These are phyloP conservation scores for Cepphus grylle DNA, from an alignment of 2,113 vertebrate genomes.

Conservation along the genomic window DNA sequence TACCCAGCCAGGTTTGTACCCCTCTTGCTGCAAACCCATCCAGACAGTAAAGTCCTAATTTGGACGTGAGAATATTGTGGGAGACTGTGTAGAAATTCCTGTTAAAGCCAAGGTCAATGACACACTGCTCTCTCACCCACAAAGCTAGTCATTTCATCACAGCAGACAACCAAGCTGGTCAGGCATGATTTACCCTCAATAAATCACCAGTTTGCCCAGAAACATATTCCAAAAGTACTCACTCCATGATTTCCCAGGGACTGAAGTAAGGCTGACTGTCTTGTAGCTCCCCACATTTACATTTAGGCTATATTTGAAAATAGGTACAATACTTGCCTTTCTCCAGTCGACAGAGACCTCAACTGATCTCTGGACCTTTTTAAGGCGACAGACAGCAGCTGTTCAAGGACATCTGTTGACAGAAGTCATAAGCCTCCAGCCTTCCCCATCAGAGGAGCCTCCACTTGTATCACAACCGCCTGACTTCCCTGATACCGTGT, in stretches of 20 bases:
- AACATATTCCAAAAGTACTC: background rate
- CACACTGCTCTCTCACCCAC: background rate
- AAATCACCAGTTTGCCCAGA: background rate
- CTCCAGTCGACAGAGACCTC: background rate
- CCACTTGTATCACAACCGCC: background rate
- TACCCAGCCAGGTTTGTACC: background rate
- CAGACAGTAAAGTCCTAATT: background rate
- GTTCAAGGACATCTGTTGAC: background rate
- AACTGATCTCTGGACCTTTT: background rate
- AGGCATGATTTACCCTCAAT: background rate
- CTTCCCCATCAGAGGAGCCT: background rate
- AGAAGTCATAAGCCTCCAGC: background rate
- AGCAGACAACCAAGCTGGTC: background rate
- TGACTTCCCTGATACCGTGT: background rate
- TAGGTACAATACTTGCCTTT: background rate
- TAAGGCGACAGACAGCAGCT: background rate
- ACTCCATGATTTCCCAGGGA: background rate
- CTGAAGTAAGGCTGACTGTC: background rate
- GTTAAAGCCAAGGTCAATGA: background rate
- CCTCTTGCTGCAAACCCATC: background rate
- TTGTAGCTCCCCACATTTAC: background rate
- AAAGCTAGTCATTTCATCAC: background rate
- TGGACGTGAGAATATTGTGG: background rate
- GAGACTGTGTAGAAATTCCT: background rate
- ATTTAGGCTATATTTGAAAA: background rate